A percentile compares a stretch with the other conserved stretches of the same genome.
phyloP scores from a whole-genome alignment of 2,888 invertebrate species.

The Aricia artaxerxes region DNA sequence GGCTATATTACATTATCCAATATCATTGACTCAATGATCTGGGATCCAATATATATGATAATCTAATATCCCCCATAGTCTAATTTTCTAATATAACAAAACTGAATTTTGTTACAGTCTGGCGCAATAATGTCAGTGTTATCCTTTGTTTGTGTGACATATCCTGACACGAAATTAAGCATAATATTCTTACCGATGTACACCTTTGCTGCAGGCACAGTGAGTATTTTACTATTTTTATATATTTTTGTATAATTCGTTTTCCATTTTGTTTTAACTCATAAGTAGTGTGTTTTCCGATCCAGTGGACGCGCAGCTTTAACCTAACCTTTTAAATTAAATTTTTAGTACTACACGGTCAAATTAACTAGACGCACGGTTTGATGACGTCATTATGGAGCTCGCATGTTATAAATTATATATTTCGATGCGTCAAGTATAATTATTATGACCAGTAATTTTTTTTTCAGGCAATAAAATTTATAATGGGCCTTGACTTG shows the following conservation, averaged over 20 bases:
- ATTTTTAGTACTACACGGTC: background rate
- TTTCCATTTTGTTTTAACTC: conserved; percentile 2
- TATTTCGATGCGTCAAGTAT: background rate
- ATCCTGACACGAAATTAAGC: conserved; percentile 92
- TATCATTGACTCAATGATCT: too few relatives aligned
- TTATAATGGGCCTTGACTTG: conserved; percentile 90
- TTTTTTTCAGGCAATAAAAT: conserved; percentile 88
- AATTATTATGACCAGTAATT: conserved; percentile 20
- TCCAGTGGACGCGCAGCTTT: too few relatives aligned
- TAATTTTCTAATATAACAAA: background rate
- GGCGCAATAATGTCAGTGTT: conserved; percentile 97
- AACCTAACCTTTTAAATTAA: background rate
- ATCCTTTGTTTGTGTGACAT: conserved; percentile 91
- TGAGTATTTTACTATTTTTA: conserved; percentile 67
- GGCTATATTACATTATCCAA: too few relatives aligned
- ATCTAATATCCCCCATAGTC: too few relatives aligned
- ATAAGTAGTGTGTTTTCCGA: too few relatives aligned
- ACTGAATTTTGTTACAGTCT: conserved; percentile 83
- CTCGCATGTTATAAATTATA: too few relatives aligned
- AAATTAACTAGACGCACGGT: too few relatives aligned
- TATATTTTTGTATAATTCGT: too few relatives aligned
- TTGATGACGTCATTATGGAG: too few relatives aligned
- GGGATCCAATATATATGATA: too few relatives aligned
- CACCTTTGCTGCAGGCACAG: conserved; percentile 92
- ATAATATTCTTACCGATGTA: conserved; percentile 95